Evolutionary conservation across 2,888 invertebrate species (phyloP), one percentile per base, ranked within the genome.

Genomic region (Chymomyza fuscimana): DNA sequence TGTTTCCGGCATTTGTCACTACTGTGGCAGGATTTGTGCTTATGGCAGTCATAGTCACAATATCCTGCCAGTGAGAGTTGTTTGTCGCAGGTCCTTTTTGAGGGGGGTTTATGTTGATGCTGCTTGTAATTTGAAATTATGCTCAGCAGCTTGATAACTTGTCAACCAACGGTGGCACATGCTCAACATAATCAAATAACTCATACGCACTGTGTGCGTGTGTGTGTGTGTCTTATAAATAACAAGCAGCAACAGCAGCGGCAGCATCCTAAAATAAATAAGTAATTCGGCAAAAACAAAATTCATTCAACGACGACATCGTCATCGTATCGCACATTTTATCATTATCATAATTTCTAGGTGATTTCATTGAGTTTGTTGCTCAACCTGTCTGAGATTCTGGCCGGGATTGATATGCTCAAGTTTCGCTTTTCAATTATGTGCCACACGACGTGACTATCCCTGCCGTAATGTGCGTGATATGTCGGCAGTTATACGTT

Each of bases 281-380:
- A 46, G 12, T 46, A 46, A 46, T 46, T 46, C 40, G 40, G 4
- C 29, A 29, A 60, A 60, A 60, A 60, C 60, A 60, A 60, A 60
- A 36, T 32, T 60, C 32, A 32, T 32, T 32, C 32, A n/a, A 15
- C 16, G 29, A 32, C 16, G 29, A 60, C 25, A 32, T 32, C 32
- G 32, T 60, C 36, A 15, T 60, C 54, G 22, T 4, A n/a, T 54
- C 22, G 19, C 4, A 32, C 32, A 32, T 9, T 32, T 76, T 78
- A 79, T 86, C 84, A 78, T 85, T 84, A 86, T 86, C 82, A 85
- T 82, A 82, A 85, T 85, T 86, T 85, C 81, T 82, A 82, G 82
- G 72, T 86, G 84, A 86, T 80, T 86, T 82, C 82, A 80, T 86
- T 79, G 78, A 67, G 59, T 63, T 63, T 29, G n/a, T 4, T 46